Evolutionary conservation across 23 tunicate species (phyloP).

Genomic region (Aplidium turbinatum): DNA sequence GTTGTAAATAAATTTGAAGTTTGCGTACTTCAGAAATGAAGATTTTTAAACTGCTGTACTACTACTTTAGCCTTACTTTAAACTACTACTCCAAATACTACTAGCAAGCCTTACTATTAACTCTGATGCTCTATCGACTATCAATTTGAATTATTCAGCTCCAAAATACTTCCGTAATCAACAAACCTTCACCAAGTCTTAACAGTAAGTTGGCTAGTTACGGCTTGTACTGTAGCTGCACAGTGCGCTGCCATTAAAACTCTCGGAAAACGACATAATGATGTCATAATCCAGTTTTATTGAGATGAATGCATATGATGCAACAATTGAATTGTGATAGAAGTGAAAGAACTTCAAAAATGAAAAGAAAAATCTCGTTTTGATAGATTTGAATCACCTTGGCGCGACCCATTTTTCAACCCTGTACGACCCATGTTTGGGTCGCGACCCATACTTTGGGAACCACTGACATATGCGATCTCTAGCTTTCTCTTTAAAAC

Average conservation of each 20-base stretch:
- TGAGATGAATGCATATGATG: not conserved
- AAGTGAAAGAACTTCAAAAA: too few species aligned
- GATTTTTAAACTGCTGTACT: too few species aligned
- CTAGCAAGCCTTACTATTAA: constrained; percentile 4
- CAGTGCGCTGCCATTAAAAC: constrained; percentile 5
- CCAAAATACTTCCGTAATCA: constrained; percentile 1
- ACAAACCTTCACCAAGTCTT: not conserved
- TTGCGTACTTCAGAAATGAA: too few species aligned
- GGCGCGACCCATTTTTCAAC: too few species aligned
- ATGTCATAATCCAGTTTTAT: not conserved
- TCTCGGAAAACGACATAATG: not conserved
- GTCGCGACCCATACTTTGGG: too few species aligned
- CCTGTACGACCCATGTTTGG: too few species aligned
- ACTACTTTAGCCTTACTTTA: not conserved
- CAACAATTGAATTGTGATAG: not conserved
- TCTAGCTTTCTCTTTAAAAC: too few species aligned
- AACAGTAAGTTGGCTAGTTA: not conserved
- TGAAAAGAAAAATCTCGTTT: not conserved
- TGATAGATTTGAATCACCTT: not conserved
- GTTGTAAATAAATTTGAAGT: constrained; percentile 1
- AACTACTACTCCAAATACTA: not conserved
- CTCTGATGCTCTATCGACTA: not conserved
- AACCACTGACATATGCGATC: too few species aligned
- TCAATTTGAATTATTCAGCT: not conserved
- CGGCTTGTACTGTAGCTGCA: not conserved